These are phyloP conservation scores for Austrolebias charrua DNA, from an alignment of 2,797 vertebrate genomes.

Conservation along the genomic window DNA sequence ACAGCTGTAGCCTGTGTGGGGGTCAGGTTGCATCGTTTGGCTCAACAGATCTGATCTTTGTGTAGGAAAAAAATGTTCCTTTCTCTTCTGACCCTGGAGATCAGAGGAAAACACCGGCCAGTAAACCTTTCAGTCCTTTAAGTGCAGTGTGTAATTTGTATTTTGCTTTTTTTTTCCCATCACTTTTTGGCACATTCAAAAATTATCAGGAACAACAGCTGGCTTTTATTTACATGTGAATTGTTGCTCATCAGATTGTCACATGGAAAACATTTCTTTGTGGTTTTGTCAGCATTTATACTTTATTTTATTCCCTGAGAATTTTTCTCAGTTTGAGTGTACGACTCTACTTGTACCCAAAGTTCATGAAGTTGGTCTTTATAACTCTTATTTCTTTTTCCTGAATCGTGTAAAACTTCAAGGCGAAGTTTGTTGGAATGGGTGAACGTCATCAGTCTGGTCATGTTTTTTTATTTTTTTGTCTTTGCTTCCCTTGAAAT, in stretches of 20 bases:
- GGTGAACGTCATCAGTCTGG: conserved; percentile 3
- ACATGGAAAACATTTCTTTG: conserved; percentile 34
- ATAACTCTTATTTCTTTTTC: conserved; percentile 11
- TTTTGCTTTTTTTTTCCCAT: neutral
- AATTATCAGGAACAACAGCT: conserved; percentile 3
- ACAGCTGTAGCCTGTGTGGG: conserved; percentile 11
- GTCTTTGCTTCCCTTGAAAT: conserved; percentile 15
- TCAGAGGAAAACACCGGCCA: conserved; percentile 7
- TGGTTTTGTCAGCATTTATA: conserved; percentile 20
- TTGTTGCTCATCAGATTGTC: conserved; percentile 15
- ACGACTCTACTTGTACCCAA: neutral
- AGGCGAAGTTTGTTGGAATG: conserved; percentile 31
- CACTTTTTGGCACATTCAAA: conserved; percentile 13
- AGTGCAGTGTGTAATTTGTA: neutral
- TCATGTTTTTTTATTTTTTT: conserved; percentile 19
- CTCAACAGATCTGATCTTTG: conserved; percentile 17
- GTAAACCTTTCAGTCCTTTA: neutral
- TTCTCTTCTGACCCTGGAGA: conserved; percentile 38
- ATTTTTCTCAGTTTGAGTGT: conserved; percentile 11
- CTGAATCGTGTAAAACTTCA: conserved; percentile 12
- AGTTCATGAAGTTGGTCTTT: neutral
- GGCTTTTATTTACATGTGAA: conserved; percentile 27
- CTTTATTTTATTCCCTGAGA: neutral
- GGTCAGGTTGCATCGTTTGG: conserved; percentile 20
- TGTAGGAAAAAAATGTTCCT: conserved; percentile 7